Conservation (phyloP, 1,140 invertebrate genomes). For the Andricus grossulariae region DNA sequence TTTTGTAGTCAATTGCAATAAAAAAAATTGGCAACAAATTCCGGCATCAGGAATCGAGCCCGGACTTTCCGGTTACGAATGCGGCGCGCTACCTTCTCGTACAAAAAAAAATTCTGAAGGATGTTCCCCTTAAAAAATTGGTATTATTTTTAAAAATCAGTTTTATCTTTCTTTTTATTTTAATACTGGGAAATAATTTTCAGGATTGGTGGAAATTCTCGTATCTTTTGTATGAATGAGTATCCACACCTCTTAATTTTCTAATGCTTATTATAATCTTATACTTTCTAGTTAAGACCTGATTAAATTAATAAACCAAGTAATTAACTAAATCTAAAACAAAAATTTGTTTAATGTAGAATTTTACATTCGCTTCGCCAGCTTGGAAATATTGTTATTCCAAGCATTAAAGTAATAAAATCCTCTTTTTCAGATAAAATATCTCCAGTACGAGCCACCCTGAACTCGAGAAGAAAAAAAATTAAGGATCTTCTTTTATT, state of each 20-base stretch:
- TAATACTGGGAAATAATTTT: too few species aligned
- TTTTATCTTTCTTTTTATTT: too few species aligned
- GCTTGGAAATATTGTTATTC: not conserved
- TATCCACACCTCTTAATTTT: conserved; percentile 16
- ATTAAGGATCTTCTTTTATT: too few species aligned
- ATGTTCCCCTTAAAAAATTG: too few species aligned
- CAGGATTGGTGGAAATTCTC: not conserved
- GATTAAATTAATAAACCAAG: not conserved
- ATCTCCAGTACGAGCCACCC: not conserved
- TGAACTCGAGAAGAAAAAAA: not conserved
- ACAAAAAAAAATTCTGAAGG: too few species aligned
- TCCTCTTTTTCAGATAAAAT: conserved; percentile 6
- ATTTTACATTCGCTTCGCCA: not conserved
- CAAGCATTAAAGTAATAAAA: not conserved
- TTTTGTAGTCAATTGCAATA: too few species aligned
- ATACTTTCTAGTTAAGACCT: not conserved
- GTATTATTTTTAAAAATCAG: too few species aligned
- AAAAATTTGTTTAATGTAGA: not conserved
- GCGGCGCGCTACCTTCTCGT: too few species aligned
- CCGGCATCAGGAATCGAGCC: too few species aligned
- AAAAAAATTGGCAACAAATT: too few species aligned
- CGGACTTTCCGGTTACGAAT: too few species aligned
- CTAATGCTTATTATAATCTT: not conserved
- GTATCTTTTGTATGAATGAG: conserved; percentile 13
- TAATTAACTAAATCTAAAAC: too few species aligned